Conservation (phyloP, 1,140 invertebrate genomes). For the Drosophila ananassae region DNA sequence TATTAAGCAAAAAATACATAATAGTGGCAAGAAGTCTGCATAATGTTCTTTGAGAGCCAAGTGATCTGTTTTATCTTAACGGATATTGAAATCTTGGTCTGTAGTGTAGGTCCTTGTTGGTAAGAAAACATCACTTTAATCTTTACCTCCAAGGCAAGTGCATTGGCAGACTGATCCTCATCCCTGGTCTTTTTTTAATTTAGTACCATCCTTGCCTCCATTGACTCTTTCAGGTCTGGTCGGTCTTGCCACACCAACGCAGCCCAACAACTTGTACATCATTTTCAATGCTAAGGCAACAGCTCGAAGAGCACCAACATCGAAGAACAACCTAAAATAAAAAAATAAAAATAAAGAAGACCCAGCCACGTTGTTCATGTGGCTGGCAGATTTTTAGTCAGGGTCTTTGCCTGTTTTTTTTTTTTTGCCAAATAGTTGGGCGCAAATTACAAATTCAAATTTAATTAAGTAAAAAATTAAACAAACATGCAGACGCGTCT, state of each 20-base stretch:
- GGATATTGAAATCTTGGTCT: background rate
- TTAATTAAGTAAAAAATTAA: constrained; percentile 83
- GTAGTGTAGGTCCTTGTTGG: background rate
- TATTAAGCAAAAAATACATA: background rate
- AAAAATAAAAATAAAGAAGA: constrained; percentile 15
- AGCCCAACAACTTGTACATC: constrained; percentile 75
- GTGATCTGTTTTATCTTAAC: background rate
- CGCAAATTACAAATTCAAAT: constrained; percentile 82
- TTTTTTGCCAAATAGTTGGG: constrained; percentile 57
- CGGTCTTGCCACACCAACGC: constrained; percentile 66
- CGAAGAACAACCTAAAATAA: constrained; percentile 13
- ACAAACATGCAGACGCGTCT: constrained; percentile 79
- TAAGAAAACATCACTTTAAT: background rate
- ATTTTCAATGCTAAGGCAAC: constrained; percentile 80
- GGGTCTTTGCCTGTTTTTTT: constrained; percentile 16
- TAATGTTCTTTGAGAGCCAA: background rate
- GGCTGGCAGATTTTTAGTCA: constrained; percentile 71
- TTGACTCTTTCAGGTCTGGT: constrained; percentile 52
- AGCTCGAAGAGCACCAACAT: constrained; percentile 54
- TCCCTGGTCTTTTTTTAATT: background rate
- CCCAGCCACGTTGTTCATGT: constrained; percentile 53
- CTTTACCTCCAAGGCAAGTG: constrained; percentile 25
- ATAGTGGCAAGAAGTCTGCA: background rate
- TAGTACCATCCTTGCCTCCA: constrained; percentile 23
- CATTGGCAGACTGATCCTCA: constrained; percentile 34